Evolutionary conservation across 2,113 vertebrate genomes (phyloP).

Genomic region (Hemichromis elongatus): DNA sequence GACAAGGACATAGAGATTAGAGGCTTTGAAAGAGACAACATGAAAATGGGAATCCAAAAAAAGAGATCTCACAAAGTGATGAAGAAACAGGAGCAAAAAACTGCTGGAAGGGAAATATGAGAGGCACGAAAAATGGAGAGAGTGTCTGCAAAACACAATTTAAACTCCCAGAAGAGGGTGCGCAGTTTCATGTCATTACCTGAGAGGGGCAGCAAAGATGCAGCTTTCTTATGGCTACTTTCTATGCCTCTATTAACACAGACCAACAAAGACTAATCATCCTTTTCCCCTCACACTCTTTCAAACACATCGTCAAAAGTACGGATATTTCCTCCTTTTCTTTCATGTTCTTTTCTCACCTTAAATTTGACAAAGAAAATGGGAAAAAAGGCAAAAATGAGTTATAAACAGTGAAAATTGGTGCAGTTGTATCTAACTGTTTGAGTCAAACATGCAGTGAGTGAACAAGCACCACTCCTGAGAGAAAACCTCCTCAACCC

Average conservation of each 20-base stretch:
- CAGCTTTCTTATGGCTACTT: slow-evolving; percentile 50
- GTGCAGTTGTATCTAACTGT: background rate
- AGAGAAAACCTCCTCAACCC: background rate
- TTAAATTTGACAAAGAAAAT: background rate
- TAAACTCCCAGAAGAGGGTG: background rate
- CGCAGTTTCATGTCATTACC: slow-evolving; percentile 50
- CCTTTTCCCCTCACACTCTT: background rate
- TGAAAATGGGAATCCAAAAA: background rate
- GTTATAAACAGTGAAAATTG: background rate
- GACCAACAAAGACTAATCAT: slow-evolving; percentile 13
- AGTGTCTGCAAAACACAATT: background rate
- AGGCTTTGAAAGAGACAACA: background rate
- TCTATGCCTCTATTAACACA: slow-evolving; percentile 7
- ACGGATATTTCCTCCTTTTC: background rate
- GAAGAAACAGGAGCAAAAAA: background rate
- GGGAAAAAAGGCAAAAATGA: background rate
- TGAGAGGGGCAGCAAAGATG: slow-evolving; percentile 75
- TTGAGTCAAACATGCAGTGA: background rate
- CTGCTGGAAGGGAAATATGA: background rate
- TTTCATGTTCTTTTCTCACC: background rate
- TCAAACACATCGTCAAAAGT: background rate
- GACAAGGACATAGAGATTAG: background rate
- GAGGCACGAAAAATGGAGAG: background rate
- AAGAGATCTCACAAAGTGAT: background rate
- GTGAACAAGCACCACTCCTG: background rate